phyloP scores from a whole-genome alignment of 2,888 invertebrate species.

The Lumbricus terrestris region DNA sequence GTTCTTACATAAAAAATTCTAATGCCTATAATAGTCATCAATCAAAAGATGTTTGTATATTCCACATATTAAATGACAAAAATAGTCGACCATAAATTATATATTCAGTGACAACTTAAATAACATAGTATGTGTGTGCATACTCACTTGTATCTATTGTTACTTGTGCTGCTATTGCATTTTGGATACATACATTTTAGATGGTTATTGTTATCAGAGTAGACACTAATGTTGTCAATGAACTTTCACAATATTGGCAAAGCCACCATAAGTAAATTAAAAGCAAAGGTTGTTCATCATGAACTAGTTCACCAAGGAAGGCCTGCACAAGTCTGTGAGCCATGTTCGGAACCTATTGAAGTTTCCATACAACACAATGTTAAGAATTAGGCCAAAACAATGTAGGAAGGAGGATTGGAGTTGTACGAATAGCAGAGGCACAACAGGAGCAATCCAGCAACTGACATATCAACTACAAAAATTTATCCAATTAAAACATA shows the following conservation, averaged over 20 bases:
- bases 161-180: neutral
- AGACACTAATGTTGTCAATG: neutral
- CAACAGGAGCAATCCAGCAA: neutral
- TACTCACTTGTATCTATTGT: neutral
- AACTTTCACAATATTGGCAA: neutral
- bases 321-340: neutral
- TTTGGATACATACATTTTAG: neutral
- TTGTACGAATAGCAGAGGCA: neutral
- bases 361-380: neutral
- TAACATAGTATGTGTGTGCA: neutral
- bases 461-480: neutral
- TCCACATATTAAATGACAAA: neutral
- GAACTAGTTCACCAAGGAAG: neutral
- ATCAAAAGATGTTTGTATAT: neutral
- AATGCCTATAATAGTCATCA: neutral
- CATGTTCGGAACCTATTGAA: neutral
- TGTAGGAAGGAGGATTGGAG: neutral
- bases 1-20: neutral
- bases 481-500: neutral
- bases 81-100: neutral
- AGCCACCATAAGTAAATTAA: no score
- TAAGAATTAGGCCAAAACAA: neutral
- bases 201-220: neutral
- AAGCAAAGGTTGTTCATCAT: neutral
- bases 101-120: neutral